These are phyloP conservation scores for Hippocampus zosterae DNA, from an alignment of 2,113 vertebrate species.

Conservation along the genomic window DNA sequence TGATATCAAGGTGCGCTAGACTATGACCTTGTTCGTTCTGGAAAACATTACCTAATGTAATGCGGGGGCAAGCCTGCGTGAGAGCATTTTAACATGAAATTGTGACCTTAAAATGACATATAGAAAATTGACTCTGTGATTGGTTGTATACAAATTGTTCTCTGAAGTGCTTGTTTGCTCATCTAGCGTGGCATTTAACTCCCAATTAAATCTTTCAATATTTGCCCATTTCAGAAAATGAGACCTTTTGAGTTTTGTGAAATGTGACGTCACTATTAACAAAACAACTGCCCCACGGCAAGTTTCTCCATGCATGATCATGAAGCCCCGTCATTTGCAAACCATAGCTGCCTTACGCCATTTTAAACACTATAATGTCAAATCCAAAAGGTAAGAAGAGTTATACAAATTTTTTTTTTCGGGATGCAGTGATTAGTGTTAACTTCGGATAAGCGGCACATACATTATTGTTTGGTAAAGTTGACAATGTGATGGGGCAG, in stretches of 20 bases:
- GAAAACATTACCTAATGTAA: slow-evolving; percentile 6
- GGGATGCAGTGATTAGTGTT: too few relatives aligned
- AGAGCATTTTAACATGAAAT: not conserved
- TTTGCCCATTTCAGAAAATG: not conserved
- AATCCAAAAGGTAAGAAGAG: not conserved
- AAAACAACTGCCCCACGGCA: not conserved
- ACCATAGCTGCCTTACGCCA: too few relatives aligned
- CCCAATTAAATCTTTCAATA: not conserved
- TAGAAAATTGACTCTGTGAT: not conserved
- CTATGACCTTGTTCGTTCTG: slow-evolving; percentile 17
- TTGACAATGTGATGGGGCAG: too few relatives aligned
- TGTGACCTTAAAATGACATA: not conserved
- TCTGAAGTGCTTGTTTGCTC: not conserved
- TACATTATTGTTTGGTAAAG: too few relatives aligned
- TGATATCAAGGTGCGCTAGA: slow-evolving; percentile 32
- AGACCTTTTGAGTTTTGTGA: not conserved
- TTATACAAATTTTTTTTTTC: not conserved
- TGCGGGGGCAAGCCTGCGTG: not conserved
- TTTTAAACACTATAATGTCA: not conserved
- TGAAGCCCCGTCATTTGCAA: not conserved
- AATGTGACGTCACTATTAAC: not conserved
- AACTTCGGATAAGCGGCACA: too few relatives aligned
- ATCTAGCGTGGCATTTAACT: not conserved
- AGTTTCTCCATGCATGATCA: too few relatives aligned
- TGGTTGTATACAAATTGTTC: not conserved